Percentiles rank a stretch among this genome's conserved stretches.
These are phyloP conservation scores for Choristoneura fumiferana DNA, from an alignment of 1,140 invertebrate genomes.

Conservation along the genomic window DNA sequence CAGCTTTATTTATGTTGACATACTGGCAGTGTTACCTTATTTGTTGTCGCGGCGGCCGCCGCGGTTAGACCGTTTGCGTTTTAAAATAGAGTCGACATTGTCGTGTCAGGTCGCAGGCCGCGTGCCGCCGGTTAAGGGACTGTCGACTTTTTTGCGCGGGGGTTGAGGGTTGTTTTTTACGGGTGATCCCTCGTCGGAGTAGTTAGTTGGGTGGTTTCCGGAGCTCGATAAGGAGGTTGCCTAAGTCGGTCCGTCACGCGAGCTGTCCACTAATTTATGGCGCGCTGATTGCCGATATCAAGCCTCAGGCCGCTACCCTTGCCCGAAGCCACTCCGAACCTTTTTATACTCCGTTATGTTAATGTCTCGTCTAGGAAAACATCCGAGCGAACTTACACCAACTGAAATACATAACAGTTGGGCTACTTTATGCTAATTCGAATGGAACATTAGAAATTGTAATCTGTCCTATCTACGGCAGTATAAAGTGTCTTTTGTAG, in stretches of 20 bases:
- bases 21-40: constrained; percentile 71
- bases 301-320: constrained; percentile 40
- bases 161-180: constrained; percentile 48
- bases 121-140: constrained; percentile 31
- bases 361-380: constrained; percentile 54
- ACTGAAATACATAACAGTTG: constrained; percentile 41
- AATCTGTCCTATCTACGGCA: constrained; percentile 20
- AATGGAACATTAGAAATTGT: constrained; percentile 30
- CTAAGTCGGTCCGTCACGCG: constrained; percentile 69
- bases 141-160: constrained; percentile 43
- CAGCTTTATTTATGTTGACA: constrained; percentile 75
- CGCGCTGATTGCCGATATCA: constrained; percentile 69
- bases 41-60: constrained; percentile 43
- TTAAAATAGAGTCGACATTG: constrained; percentile 53
- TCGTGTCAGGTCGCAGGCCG: constrained; percentile 23
- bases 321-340: constrained; percentile 33
- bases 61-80: constrained; percentile 38
- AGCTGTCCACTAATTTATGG: constrained; percentile 72
- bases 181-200: constrained; percentile 26
- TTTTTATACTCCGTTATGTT: constrained; percentile 66
- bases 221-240: constrained; percentile 67
- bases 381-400: constrained; percentile 29
- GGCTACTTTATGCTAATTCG: constrained; percentile 27
- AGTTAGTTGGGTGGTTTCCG: constrained; percentile 60
- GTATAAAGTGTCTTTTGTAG: constrained; percentile 11